These are phyloP conservation scores for Spodoptera littoralis DNA, from an alignment of 2,888 invertebrate species.

Conservation along the genomic window DNA sequence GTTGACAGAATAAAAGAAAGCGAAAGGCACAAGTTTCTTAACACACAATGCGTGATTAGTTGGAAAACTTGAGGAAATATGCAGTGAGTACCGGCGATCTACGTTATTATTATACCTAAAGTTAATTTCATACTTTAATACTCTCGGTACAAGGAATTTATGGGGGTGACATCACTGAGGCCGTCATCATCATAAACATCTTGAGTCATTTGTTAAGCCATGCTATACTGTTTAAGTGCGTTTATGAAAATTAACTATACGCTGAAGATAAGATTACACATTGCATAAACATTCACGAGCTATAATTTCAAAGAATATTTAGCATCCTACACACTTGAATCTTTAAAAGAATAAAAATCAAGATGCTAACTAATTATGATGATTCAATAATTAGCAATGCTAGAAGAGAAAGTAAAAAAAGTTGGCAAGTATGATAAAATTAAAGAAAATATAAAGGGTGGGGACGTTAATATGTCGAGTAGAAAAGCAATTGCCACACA, in stretches of 20 bases:
- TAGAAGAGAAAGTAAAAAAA: neutral
- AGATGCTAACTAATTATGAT: neutral
- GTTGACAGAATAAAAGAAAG: slow-evolving; percentile 7
- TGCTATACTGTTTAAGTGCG: slow-evolving; percentile 24
- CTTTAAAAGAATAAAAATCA: neutral
- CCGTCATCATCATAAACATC: slow-evolving; percentile 42
- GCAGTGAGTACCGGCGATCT: neutral
- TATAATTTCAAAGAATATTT: no score
- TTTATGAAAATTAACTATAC: slow-evolving; percentile 33
- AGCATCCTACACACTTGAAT: no score
- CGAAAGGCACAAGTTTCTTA: slow-evolving; percentile 9
- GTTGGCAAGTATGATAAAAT: neutral
- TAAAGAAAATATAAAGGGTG: slow-evolving; percentile 30
- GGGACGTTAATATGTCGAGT: slow-evolving; percentile 50
- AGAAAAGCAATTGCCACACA: slow-evolving; percentile 58
- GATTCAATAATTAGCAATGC: neutral
- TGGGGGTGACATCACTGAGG: slow-evolving; percentile 40
- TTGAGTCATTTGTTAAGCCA: slow-evolving; percentile 47
- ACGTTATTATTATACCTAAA: slow-evolving; percentile 15
- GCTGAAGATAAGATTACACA: slow-evolving; percentile 26
- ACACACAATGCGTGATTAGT: slow-evolving; percentile 18
- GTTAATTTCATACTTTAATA: slow-evolving; percentile 21
- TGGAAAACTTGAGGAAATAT: slow-evolving; percentile 24
- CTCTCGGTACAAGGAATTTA: slow-evolving; percentile 22
- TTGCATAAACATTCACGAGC: slow-evolving; percentile 12